Base-by-base conservation (phyloP, 2,113 vertebrate genomes). In the Trogon melanurus region DNA sequence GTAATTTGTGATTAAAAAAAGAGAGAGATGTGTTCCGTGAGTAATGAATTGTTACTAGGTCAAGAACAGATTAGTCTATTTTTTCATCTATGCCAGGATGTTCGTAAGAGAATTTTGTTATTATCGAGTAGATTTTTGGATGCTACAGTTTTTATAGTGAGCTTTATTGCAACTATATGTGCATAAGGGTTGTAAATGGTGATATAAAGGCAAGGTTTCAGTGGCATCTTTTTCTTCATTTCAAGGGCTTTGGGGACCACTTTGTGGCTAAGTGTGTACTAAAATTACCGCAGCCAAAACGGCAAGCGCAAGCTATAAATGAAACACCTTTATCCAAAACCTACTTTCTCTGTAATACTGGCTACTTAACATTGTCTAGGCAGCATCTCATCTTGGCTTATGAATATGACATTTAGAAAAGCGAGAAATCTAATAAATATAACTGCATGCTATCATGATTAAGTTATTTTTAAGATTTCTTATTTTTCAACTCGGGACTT, bases 21-120 rank as follows among this genome's bases (percentile, higher is more conserved):
- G 23, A 53, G 22, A 61, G 8, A 7, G 53, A 29, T n/a, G 0
- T 16, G 2, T 44, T 4, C 32, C 32, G 5, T 0, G 2, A 73
- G 44, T 51, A 60, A 44, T 23, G 29, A 79, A 10, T 45, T 38
- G 19, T 60, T 66, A 13, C 5, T 32, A 32, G 60, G 34, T 92
- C n/a, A 57, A 14, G 74, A 82, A 20, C 32, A 54, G 50, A 44
- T 71, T 5, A 34, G 25, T 85, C 57, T 83, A 8, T 4, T 88
- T 65, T 86, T 54, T 57, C n/a, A 45, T 87, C 58, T 88, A 1
- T 57, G 18, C 19, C 27, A 54, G n/a, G 32, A 58, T 64, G n/a
- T 81, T 88, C 11, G 3, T 25, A 3, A 34, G 34, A 56, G 7
- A 60, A 66, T 69, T 22, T 21, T 53, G 3, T 57, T 85, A 22